Conservation (phyloP, 2,888 invertebrate species). For the Erpobdella octoculata region DNA sequence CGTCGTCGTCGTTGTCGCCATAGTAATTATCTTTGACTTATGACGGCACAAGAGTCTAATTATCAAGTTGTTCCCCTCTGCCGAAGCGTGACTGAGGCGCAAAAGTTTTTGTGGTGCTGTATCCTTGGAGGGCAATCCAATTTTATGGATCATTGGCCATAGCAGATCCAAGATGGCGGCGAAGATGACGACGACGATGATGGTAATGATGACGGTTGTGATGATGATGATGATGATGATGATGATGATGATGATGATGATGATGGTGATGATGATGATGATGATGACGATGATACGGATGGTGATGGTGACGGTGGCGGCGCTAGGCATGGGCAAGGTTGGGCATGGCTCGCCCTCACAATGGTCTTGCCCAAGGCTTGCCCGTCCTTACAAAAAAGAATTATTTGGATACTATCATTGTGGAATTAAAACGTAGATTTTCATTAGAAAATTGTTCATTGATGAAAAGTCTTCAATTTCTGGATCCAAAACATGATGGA, state of each 20-base stretch:
- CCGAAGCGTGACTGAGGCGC: background rate
- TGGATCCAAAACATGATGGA: too few species aligned
- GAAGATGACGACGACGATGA: slow-evolving; percentile 24
- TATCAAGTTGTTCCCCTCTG: background rate
- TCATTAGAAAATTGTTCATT: background rate
- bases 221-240: slow-evolving; percentile 29
- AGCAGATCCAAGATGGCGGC: background rate
- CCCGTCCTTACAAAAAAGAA: background rate
- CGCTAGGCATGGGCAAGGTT: too few species aligned
- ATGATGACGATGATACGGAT: slow-evolving; percentile 1
- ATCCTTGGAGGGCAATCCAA: slow-evolving; percentile 5
- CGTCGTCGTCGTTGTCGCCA: background rate
- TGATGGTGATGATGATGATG: slow-evolving; percentile 17
- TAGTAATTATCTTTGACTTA: background rate
- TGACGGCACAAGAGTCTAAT: background rate
- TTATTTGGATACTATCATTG: background rate
- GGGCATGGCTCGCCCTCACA: background rate
- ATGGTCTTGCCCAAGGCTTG: background rate
- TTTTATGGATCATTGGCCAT: slow-evolving; percentile 6
- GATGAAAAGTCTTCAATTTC: too few species aligned
- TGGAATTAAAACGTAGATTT: background rate
- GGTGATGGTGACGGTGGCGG: background rate
- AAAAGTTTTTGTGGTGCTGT: background rate
- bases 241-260: slow-evolving; percentile 26
- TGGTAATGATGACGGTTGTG: slow-evolving; percentile 24